Percentiles rank a stretch among this genome's conserved stretches.
phyloP scores from a whole-genome alignment of 2,888 invertebrate genomes.

The Gastrophysa polygoni region DNA sequence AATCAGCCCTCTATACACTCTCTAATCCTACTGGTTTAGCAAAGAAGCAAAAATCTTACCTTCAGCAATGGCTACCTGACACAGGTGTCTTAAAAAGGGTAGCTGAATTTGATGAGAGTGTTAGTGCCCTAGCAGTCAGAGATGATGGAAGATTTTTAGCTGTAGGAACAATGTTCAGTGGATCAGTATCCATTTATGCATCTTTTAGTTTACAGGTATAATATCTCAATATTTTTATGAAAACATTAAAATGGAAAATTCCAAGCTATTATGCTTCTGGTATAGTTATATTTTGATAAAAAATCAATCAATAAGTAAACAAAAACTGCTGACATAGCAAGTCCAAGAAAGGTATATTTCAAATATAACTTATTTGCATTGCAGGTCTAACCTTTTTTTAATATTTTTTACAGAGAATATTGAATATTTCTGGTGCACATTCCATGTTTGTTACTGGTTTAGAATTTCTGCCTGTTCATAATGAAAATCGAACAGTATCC shows the following conservation, averaged over 20 bases:
- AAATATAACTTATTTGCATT: too few species aligned
- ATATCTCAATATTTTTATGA: background rate
- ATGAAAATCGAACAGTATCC: conserved; percentile 75
- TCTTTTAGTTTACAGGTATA: conserved; percentile 87
- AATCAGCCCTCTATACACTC: conserved; percentile 75
- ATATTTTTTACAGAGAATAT: conserved; percentile 69
- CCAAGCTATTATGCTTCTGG: too few species aligned
- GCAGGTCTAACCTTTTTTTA: too few species aligned
- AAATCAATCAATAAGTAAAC: too few species aligned
- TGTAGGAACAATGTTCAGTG: conserved; percentile 92
- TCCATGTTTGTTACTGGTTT: conserved; percentile 97
- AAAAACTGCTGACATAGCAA: too few species aligned
- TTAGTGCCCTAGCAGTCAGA: conserved; percentile 84
- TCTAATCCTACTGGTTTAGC: conserved; percentile 79
- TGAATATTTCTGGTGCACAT: conserved; percentile 85
- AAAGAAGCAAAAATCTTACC: conserved; percentile 73
- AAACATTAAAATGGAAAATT: too few species aligned
- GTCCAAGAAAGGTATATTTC: too few species aligned
- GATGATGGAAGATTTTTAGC: conserved; percentile 93
- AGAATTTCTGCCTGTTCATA: conserved; percentile 85
- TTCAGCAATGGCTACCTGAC: conserved; percentile 78
- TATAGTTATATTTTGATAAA: too few species aligned
- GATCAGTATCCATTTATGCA: conserved; percentile 87
- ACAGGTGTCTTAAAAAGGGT: conserved; percentile 64
- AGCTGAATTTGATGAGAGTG: conserved; percentile 72